phyloP scores from a whole-genome alignment of 2,797 vertebrate genomes.

The Erethizon dorsatum region DNA sequence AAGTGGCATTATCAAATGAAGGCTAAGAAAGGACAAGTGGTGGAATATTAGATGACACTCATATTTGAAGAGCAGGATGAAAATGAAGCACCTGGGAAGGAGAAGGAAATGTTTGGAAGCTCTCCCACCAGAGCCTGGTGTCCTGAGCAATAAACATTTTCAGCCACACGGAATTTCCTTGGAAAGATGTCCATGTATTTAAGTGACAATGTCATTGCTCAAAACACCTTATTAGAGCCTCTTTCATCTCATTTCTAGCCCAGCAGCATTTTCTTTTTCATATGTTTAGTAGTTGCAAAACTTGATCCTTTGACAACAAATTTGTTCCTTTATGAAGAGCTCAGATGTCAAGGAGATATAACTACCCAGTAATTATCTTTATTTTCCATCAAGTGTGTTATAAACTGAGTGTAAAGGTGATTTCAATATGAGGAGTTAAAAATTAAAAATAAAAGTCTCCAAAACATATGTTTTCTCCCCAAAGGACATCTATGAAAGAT shows the following conservation, averaged over 20 bases:
- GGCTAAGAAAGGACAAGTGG: background rate
- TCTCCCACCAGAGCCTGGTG: background rate
- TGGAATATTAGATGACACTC: background rate
- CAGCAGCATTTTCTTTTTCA: conserved; percentile 56
- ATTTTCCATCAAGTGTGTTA: conserved; percentile 31
- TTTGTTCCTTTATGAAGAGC: conserved; percentile 14
- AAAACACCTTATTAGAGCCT: conserved; percentile 48
- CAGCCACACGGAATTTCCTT: background rate
- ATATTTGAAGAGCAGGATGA: background rate
- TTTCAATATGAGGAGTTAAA: background rate
- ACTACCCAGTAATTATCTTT: background rate
- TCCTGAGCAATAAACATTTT: conserved; percentile 52
- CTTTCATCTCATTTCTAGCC: conserved; percentile 46
- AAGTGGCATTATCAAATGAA: background rate
- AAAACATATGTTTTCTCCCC: background rate
- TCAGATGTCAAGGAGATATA: conserved; percentile 32
- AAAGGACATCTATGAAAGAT: background rate
- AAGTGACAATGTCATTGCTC: background rate
- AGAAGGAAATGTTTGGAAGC: background rate
- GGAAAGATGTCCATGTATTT: conserved; percentile 22
- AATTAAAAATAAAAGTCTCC: conserved; percentile 42
- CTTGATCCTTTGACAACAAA: conserved; percentile 49
- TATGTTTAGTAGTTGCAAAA: conserved; percentile 16
- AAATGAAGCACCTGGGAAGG: background rate
- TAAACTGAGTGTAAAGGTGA: background rate